Percentiles rank a stretch among this genome's conserved stretches.
Conservation (phyloP, 2,113 vertebrate genomes). For the Tragulus kanchil region DNA sequence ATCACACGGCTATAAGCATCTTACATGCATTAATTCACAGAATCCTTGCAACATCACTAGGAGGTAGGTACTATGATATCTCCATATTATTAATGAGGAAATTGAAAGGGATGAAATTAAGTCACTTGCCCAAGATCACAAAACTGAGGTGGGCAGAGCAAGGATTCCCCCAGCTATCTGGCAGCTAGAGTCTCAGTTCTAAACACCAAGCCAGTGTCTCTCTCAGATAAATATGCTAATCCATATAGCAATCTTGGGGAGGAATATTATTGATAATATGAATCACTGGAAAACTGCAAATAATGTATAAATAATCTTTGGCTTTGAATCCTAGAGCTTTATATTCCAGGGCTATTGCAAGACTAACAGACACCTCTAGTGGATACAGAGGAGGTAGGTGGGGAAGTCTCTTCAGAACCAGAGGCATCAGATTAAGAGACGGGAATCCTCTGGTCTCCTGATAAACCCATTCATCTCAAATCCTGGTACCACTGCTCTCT, state of each 20-base stretch:
- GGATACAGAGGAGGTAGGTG: neutral
- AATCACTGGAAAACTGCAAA: neutral
- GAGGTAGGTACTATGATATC: neutral
- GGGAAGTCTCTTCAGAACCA: neutral
- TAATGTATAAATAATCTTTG: neutral
- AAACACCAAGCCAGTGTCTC: neutral
- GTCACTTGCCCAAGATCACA: neutral
- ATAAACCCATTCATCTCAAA: neutral
- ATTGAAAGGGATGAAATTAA: neutral
- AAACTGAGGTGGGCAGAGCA: neutral
- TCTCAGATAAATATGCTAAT: constrained; percentile 13
- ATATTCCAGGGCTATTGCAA: neutral
- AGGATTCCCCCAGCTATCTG: neutral
- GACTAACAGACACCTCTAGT: neutral
- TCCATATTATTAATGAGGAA: neutral
- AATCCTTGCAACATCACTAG: neutral
- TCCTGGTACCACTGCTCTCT: neutral
- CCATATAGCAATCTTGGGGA: neutral
- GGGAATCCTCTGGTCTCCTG: neutral
- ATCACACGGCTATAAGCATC: neutral
- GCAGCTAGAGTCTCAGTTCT: neutral
- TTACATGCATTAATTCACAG: neutral
- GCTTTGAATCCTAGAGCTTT: neutral
- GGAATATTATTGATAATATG: neutral
- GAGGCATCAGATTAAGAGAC: neutral